Conservation (phyloP, 2,888 invertebrate species). For the Lithophane leautieri region DNA sequence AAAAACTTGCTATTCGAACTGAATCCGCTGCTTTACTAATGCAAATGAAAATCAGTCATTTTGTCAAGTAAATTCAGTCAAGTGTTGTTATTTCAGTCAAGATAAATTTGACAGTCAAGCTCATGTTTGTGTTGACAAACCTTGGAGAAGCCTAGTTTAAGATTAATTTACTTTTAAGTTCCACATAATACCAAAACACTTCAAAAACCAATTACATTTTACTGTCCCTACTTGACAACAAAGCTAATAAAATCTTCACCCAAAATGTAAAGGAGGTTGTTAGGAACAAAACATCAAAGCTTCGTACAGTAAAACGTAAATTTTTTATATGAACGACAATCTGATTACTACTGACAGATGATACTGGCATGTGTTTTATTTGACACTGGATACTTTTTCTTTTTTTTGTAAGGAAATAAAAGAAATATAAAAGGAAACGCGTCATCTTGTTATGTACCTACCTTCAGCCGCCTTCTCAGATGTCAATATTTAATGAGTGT, state of each 20-base stretch:
- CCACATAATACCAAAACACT: not conserved
- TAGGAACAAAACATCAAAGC: slow-evolving; percentile 7
- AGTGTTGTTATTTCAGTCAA: not conserved
- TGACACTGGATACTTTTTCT: slow-evolving; percentile 34
- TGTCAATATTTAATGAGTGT: slow-evolving; percentile 7
- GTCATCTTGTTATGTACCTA: not conserved
- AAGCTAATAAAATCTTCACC: slow-evolving; percentile 26
- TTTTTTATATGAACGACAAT: slow-evolving; percentile 32
- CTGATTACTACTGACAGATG: slow-evolving; percentile 37
- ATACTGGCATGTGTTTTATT: slow-evolving; percentile 40
- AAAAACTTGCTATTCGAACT: not conserved
- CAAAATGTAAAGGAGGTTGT: slow-evolving; percentile 22
- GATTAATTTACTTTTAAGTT: slow-evolving; percentile 1
- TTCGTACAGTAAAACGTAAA: not conserved
- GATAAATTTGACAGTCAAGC: not conserved
- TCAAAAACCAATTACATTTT: slow-evolving; percentile 31
- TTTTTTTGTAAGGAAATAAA: slow-evolving; percentile 13
- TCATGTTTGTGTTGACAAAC: not conserved
- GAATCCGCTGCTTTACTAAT: not conserved
- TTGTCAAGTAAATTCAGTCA: not conserved
- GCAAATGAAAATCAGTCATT: not conserved
- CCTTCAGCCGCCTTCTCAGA: not conserved
- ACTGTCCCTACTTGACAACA: slow-evolving; percentile 29
- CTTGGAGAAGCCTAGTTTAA: no score
- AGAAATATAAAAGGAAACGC: slow-evolving; percentile 1